phyloP scores from a whole-genome alignment of 2,888 invertebrate species.

The Laspeyria flexula region DNA sequence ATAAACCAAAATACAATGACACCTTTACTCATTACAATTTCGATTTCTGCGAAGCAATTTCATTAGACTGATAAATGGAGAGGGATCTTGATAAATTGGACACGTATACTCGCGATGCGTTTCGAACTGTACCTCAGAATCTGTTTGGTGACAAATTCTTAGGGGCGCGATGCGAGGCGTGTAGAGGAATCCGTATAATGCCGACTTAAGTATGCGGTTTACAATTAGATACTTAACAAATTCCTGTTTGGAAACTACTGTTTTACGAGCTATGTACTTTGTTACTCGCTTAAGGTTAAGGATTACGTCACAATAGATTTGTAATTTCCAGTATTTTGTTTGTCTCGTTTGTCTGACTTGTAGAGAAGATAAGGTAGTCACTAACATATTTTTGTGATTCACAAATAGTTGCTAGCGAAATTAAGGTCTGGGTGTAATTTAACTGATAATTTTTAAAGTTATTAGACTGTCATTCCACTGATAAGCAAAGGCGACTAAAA shows the following conservation, averaged over 20 bases:
- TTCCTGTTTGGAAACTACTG: background rate
- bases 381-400: no score
- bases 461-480: no score
- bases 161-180: constrained; percentile 13
- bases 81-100: constrained; percentile 2
- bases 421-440: no score
- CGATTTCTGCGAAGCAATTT: background rate
- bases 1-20: constrained; percentile 13
- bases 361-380: no score
- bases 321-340: no score
- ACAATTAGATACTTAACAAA: constrained; percentile 6
- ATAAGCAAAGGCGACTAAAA: no score
- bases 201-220: constrained; percentile 15
- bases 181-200: constrained; percentile 17
- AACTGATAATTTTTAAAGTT: no score
- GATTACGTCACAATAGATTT: no score
- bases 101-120: constrained; percentile 13
- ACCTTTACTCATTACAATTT: background rate
- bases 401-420: no score
- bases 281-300: no score
- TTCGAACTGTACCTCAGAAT: constrained; percentile 4
- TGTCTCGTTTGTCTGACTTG: no score
- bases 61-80: background rate
- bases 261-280: background rate
- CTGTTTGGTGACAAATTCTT: constrained; percentile 8